Evolutionary conservation across 2,113 vertebrate species (phyloP).

Genomic region (Tichodroma muraria): DNA sequence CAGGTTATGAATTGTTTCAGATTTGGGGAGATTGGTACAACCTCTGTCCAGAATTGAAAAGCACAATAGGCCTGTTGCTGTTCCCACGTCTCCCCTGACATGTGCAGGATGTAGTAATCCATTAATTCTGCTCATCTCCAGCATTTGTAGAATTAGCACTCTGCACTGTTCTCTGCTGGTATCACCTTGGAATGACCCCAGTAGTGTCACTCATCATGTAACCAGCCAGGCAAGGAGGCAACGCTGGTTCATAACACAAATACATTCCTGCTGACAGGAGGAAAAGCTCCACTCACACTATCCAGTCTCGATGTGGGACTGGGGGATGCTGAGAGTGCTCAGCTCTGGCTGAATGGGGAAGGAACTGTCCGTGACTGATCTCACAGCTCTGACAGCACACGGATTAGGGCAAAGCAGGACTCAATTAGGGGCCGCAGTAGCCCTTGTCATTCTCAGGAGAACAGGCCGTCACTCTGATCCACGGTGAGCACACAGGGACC

Average conservation of each 20-base stretch:
- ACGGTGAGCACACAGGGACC: background rate
- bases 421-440: accelerated
- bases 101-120: background rate
- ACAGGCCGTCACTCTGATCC: background rate
- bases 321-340: background rate
- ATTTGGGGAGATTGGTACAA: background rate
- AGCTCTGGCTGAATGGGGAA: background rate
- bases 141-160: background rate
- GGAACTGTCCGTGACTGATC: background rate
- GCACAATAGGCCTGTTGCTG: background rate
- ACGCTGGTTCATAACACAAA: background rate
- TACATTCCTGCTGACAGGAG: accelerated
- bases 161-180: background rate
- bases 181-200: background rate
- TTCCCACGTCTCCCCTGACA: background rate
- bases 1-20: background rate
- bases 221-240: background rate
- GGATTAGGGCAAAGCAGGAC: background rate
- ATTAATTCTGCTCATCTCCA: background rate
- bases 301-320: background rate
- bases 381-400: background rate
- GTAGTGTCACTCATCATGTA: background rate
- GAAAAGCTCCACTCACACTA: accelerated
- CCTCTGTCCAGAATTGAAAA: background rate
- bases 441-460: background rate